Conservation (phyloP, 2,888 invertebrate genomes). For the Cloeon dipterum region DNA sequence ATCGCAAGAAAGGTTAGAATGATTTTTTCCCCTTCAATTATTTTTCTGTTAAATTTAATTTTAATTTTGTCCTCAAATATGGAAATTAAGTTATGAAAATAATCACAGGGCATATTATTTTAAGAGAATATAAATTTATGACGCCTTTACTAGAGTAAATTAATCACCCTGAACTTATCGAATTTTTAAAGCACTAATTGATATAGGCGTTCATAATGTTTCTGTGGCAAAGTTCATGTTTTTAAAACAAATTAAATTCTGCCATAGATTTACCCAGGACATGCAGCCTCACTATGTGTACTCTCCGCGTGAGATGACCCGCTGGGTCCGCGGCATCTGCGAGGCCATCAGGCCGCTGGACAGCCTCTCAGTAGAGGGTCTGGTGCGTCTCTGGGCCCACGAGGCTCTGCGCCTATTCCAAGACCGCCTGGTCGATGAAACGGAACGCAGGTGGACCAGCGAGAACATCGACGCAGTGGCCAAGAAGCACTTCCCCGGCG, state of each 20-base stretch:
- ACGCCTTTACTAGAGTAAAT: too few species aligned
- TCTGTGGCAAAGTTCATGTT: too few species aligned
- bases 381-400: conserved; percentile 98
- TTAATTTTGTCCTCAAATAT: too few species aligned
- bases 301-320: conserved; percentile 95
- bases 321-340: conserved; percentile 98
- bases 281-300: conserved; percentile 99
- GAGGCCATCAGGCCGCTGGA: conserved; percentile 94
- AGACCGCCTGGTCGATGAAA: conserved; percentile 79
- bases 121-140: too few species aligned
- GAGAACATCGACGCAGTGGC: conserved; percentile 88
- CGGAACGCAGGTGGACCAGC: conserved; percentile 93
- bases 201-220: too few species aligned
- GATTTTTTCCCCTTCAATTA: too few species aligned
- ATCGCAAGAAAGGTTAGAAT: conserved; percentile 91
- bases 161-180: too few species aligned
- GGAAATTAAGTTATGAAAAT: too few species aligned
- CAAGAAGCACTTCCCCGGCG: conserved; percentile 81
- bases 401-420: conserved; percentile 96
- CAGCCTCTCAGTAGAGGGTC: conserved; percentile 70
- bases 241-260: too few species aligned
- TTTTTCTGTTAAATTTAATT: too few species aligned
- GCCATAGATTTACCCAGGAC: conserved; percentile 97
- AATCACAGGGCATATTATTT: too few species aligned
- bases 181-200: too few species aligned